Conservation (phyloP, 2,113 vertebrate species). For the Heterotis niloticus region DNA sequence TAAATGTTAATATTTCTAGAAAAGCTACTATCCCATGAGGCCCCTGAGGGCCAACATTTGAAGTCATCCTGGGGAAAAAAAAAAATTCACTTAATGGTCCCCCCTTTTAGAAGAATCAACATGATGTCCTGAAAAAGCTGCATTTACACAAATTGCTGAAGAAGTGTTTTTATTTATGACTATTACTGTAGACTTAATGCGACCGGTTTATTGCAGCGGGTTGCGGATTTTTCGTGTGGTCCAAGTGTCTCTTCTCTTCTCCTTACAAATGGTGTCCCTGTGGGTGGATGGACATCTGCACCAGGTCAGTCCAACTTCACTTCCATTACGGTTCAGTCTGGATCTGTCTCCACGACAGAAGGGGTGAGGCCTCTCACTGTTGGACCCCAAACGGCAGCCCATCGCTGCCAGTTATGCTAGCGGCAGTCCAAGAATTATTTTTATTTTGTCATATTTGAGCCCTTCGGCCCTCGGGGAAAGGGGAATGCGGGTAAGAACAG, state of each 20-base stretch:
- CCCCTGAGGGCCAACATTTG: neutral
- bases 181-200: neutral
- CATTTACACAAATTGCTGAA: neutral
- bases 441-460: constrained; percentile 45
- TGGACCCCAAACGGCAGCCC: constrained; percentile 26
- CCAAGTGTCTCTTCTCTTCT: neutral
- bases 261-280: neutral
- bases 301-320: constrained; percentile 29
- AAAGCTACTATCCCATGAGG: neutral
- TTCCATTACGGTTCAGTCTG: constrained; percentile 29
- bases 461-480: constrained; percentile 26
- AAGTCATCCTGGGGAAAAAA: neutral
- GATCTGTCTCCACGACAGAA: no score
- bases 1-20: neutral
- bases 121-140: neutral
- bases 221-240: neutral
- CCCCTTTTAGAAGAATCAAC: constrained; percentile 3
- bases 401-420: constrained; percentile 33
- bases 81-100: neutral
- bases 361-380: neutral
- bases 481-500: constrained; percentile 38
- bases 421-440: constrained; percentile 39
- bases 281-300: neutral
- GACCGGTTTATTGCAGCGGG: neutral
- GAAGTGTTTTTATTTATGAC: neutral